These are phyloP conservation scores for Phortica variegata DNA, from an alignment of 1,140 invertebrate genomes.

Conservation along the genomic window DNA sequence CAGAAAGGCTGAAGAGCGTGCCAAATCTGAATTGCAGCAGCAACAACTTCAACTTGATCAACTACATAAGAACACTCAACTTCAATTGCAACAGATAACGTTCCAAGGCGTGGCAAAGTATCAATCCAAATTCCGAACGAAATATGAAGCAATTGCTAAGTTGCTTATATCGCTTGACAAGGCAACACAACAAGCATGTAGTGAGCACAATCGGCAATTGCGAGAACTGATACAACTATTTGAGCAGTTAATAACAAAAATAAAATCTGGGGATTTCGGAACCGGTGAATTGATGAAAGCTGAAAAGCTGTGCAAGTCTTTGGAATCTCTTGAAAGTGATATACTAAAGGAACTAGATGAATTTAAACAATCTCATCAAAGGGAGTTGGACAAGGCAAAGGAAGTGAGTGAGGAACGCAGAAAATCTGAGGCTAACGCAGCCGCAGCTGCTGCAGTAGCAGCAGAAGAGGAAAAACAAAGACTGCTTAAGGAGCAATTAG, in stretches of 20 bases:
- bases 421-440: slow-evolving; percentile 6
- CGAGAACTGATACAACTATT: slow-evolving; percentile 36
- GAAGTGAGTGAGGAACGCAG: slow-evolving; percentile 17
- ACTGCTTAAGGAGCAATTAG: slow-evolving; percentile 4
- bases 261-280: slow-evolving; percentile 25
- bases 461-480: slow-evolving; percentile 21
- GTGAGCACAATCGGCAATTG: slow-evolving; percentile 32
- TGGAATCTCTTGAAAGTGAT: slow-evolving; percentile 22
- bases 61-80: slow-evolving; percentile 24
- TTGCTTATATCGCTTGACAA: slow-evolving; percentile 36
- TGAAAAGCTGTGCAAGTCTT: slow-evolving; percentile 28
- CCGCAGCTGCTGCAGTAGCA: slow-evolving; percentile 15
- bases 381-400: slow-evolving; percentile 16
- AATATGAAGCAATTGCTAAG: slow-evolving; percentile 35
- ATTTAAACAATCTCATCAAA: slow-evolving; percentile 5
- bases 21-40: slow-evolving; percentile 25
- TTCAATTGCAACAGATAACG: slow-evolving; percentile 32
- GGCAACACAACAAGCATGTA: slow-evolving; percentile 31
- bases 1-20: slow-evolving; percentile 30
- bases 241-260: slow-evolving; percentile 30
- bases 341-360: slow-evolving; percentile 29
- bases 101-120: slow-evolving; percentile 39
- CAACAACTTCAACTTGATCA: slow-evolving; percentile 23
- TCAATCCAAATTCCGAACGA: slow-evolving; percentile 30
- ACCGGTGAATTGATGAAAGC: slow-evolving; percentile 31